Evolutionary conservation across 1,140 invertebrate species (phyloP), one percentile per base, ranked within the genome.

Genomic region (Triops longicaudatus): DNA sequence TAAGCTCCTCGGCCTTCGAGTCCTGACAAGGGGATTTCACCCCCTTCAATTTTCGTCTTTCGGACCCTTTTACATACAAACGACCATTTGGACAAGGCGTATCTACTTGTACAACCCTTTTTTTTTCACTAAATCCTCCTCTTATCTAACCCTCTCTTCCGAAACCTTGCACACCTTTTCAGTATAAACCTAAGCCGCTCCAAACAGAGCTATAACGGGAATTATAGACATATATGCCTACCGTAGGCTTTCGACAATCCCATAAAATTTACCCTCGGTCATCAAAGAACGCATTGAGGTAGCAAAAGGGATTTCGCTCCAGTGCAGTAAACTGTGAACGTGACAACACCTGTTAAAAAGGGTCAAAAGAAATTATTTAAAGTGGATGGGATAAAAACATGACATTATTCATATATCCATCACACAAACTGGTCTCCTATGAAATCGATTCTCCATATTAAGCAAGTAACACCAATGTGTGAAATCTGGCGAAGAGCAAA

Each of bases 101-200:
- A 63, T 63, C 44, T 63, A 63, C 50, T 63, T n/a, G 17, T 63
- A 63, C n/a, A 63, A 63, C 50, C n/a, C 50, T 63, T 63, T 63
- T 63, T 63, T 63, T 63, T 14, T 63, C 17, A 37, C 31, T 6
- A 63, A 63, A 63, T 22, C n/a, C 50, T n/a, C 14, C 50, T 5
- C 50, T 6, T 37, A 2, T 37, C 31, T 63, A 63, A 1, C 44
- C n/a, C n/a, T n/a, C n/a, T n/a, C n/a, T n/a, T n/a, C n/a, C n/a
- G n/a, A 63, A 63, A 3, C 50, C 50, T 63, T 63, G n/a, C 14
- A 17, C 14, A 63, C 17, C 50, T 7, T 22, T 63, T n/a, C 31
- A 37, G 2, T 37, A 2, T 37, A 63, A 63, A 5, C 50, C 50
- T 63, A 22, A 4, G 22, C 0, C 7, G 50, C 50, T 6, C 50